Conservation (phyloP, 2,888 invertebrate species). For the Eueremaeus valkanovi region DNA sequence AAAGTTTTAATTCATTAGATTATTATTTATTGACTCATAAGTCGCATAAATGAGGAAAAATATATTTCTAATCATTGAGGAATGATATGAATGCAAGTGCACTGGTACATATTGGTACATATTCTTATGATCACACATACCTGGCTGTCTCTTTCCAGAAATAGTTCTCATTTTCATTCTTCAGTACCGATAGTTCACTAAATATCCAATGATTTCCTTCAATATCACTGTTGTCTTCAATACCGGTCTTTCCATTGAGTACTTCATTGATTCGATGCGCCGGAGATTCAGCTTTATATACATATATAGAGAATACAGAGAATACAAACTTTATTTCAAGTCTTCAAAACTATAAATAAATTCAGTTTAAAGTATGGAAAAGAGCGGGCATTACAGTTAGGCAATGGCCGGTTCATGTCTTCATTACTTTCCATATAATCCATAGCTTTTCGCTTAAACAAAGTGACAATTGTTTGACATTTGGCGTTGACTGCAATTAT, state of each 20-base stretch:
- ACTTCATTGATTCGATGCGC: background rate
- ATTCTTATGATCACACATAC: slow-evolving; percentile 6
- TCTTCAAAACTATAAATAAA: background rate
- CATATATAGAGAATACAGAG: too few relatives aligned
- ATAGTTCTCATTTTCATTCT: slow-evolving; percentile 72
- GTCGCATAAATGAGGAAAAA: too few relatives aligned
- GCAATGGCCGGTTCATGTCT: background rate
- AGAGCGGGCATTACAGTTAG: background rate
- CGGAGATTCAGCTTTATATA: background rate
- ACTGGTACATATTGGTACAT: too few relatives aligned
- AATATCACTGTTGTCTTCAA: background rate
- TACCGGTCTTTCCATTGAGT: background rate
- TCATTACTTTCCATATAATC: background rate
- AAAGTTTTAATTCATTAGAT: too few relatives aligned
- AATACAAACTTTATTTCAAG: too few relatives aligned
- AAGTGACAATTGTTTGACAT: background rate
- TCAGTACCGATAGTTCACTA: slow-evolving; percentile 95
- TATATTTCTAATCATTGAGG: background rate
- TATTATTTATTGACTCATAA: too few relatives aligned
- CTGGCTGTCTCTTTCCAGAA: slow-evolving; percentile 97
- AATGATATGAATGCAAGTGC: background rate
- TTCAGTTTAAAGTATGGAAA: background rate
- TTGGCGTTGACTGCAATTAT: background rate
- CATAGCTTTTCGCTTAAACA: background rate
- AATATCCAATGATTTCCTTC: slow-evolving; percentile 71